phyloP scores from a whole-genome alignment of 2,888 invertebrate genomes.

The Trissolcus japonicus region DNA sequence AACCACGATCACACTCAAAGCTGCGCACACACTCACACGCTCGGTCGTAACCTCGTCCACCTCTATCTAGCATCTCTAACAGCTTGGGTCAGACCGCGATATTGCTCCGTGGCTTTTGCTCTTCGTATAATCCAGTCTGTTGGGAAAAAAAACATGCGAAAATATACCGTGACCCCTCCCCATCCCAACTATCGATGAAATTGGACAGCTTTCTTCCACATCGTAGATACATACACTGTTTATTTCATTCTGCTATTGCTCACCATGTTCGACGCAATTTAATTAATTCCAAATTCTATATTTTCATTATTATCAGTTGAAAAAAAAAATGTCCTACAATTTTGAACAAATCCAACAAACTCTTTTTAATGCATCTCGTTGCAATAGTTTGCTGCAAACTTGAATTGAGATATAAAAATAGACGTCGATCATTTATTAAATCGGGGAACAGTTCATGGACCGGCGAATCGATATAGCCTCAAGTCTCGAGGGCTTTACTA shows the following conservation, averaged over 20 bases:
- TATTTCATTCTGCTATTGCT: conserved; percentile 12
- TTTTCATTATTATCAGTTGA: too few species aligned
- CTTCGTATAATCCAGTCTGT: conserved; percentile 56
- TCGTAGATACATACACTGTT: conserved; percentile 10
- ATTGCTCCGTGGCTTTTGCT: conserved; percentile 65
- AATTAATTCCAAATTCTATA: neutral
- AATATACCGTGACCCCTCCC: conserved; percentile 23
- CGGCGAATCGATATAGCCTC: conserved; percentile 40
- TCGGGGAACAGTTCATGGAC: conserved; percentile 21
- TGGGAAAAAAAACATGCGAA: conserved; percentile 16
- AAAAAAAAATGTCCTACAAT: too few species aligned
- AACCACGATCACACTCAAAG: conserved; percentile 61
- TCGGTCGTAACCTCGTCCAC: conserved; percentile 50
- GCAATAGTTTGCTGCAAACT: neutral
- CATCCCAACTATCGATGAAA: conserved; percentile 33
- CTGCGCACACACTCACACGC: conserved; percentile 26
- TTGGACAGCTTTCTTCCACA: conserved; percentile 22
- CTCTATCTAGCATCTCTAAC: conserved; percentile 68
- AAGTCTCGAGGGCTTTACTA: conserved; percentile 33
- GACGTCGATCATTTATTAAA: conserved; percentile 34
- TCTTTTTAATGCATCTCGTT: too few species aligned
- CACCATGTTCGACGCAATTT: neutral
- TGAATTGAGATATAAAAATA: conserved; percentile 6
- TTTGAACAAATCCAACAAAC: too few species aligned
- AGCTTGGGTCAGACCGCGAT: conserved; percentile 68